Percentiles rank a stretch among this genome's conserved stretches.
Evolutionary conservation across 2,113 vertebrate species (phyloP).

Genomic region (Theristicus caerulescens): DNA sequence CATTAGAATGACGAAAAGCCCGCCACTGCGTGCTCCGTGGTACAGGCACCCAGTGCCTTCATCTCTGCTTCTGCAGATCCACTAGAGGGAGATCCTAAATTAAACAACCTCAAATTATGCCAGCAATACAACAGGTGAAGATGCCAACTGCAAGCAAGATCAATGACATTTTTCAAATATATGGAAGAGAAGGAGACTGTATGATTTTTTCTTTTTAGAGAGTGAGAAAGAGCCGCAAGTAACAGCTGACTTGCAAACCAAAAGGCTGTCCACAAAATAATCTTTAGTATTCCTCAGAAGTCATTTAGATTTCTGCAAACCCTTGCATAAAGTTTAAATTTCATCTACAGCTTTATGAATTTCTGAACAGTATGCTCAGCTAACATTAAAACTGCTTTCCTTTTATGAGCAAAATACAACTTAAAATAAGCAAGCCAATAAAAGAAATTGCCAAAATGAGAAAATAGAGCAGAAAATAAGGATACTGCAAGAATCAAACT

Average conservation of each 20-base stretch:
- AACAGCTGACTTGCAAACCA: not conserved
- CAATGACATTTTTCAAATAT: not conserved
- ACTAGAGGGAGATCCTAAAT: constrained; percentile 53
- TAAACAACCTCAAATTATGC: not conserved
- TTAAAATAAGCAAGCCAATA: not conserved
- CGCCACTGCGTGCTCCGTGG: rapidly evolving
- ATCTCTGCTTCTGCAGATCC: not conserved
- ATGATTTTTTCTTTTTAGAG: not conserved
- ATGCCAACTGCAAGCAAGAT: not conserved
- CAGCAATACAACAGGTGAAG: not conserved
- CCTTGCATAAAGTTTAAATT: not conserved
- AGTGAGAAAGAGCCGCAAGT: not conserved
- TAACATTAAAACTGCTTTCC: not conserved
- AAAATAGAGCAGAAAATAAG: not conserved
- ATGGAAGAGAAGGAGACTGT: not conserved
- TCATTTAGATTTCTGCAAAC: not conserved
- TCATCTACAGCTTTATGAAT: not conserved
- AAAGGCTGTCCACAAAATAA: not conserved
- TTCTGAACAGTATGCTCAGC: not conserved
- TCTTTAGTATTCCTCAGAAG: not conserved
- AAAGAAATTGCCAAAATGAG: not conserved
- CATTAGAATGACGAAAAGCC: not conserved
- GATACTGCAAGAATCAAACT: not conserved
- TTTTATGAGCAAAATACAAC: not conserved
- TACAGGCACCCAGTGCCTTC: not conserved